A percentile compares a stretch with the other conserved stretches of the same genome.
These are phyloP conservation scores for Sminthurides bifidus DNA, from an alignment of 1,140 invertebrate species.

Conservation along the genomic window DNA sequence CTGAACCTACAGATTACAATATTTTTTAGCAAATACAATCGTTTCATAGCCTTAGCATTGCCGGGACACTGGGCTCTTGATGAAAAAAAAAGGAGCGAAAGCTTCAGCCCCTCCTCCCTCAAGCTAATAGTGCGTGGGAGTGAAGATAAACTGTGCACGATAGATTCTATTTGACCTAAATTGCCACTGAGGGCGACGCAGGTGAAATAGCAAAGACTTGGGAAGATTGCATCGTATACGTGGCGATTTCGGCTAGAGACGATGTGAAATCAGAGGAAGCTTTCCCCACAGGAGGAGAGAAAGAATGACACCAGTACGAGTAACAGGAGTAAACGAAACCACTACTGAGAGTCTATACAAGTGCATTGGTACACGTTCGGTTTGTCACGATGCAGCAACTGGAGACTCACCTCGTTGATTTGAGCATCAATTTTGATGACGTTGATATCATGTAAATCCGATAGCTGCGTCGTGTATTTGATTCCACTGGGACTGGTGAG, in stretches of 20 bases:
- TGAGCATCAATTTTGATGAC: conserved; percentile 41
- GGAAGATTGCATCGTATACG: neutral
- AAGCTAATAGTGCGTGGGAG: too few species aligned
- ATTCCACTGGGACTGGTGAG: conserved; percentile 30
- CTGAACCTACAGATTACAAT: too few species aligned
- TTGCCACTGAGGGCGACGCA: too few species aligned
- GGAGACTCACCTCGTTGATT: conserved; percentile 40
- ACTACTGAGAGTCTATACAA: too few species aligned
- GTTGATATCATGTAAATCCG: conserved; percentile 39
- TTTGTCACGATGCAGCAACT: neutral
- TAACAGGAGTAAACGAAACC: neutral
- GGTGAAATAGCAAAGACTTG: too few species aligned
- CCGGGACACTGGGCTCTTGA: too few species aligned
- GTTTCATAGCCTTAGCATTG: too few species aligned
- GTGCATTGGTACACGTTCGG: neutral
- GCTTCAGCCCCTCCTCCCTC: too few species aligned
- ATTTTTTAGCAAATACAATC: too few species aligned
- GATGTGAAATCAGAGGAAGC: neutral
- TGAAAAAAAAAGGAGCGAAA: too few species aligned
- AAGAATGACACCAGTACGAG: neutral
- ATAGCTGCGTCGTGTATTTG: conserved; percentile 30
- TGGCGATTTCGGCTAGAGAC: neutral
- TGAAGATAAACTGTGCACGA: too few species aligned
- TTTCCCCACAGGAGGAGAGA: neutral
- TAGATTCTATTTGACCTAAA: too few species aligned